Conservation (phyloP, 2,888 invertebrate species). For the Zeuzera pyrina region DNA sequence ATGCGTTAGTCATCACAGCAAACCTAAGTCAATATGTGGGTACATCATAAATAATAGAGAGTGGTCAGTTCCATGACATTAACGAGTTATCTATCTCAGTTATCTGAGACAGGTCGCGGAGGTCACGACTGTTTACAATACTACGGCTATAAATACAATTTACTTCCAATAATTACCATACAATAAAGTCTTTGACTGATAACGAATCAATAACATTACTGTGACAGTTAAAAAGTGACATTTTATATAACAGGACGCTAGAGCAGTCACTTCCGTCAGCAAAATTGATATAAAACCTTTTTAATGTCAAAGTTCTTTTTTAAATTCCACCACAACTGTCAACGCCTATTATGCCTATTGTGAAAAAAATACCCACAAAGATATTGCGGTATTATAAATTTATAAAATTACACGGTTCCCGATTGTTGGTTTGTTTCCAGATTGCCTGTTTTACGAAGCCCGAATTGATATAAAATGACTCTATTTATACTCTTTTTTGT, state of each 20-base stretch:
- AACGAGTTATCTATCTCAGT: slow-evolving; percentile 37
- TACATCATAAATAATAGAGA: slow-evolving; percentile 36
- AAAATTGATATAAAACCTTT: slow-evolving; percentile 29
- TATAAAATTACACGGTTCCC: slow-evolving; percentile 59
- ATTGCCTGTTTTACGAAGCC: slow-evolving; percentile 58
- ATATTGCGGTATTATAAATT: slow-evolving; percentile 61
- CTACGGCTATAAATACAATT: slow-evolving; percentile 62
- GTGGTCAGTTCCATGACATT: slow-evolving; percentile 63
- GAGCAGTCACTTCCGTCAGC: slow-evolving; percentile 51
- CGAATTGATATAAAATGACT: slow-evolving; percentile 63
- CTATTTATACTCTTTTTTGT: slow-evolving; percentile 55
- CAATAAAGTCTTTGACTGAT: slow-evolving; percentile 66
- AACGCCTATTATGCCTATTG: slow-evolving; percentile 60
- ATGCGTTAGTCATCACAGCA: not conserved
- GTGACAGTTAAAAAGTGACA: slow-evolving; percentile 39
- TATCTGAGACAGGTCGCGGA: slow-evolving; percentile 40
- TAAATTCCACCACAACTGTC: slow-evolving; percentile 62
- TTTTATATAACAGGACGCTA: slow-evolving; percentile 34
- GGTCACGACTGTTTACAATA: slow-evolving; percentile 45
- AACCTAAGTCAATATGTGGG: slow-evolving; percentile 33
- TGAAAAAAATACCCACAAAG: slow-evolving; percentile 48
- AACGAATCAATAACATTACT: slow-evolving; percentile 41
- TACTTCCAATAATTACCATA: slow-evolving; percentile 64
- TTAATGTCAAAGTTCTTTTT: slow-evolving; percentile 32
- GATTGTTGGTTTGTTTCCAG: slow-evolving; percentile 61